Evolutionary conservation across 2,113 vertebrate genomes (phyloP).

Genomic region (Rhabdomys dilectus): DNA sequence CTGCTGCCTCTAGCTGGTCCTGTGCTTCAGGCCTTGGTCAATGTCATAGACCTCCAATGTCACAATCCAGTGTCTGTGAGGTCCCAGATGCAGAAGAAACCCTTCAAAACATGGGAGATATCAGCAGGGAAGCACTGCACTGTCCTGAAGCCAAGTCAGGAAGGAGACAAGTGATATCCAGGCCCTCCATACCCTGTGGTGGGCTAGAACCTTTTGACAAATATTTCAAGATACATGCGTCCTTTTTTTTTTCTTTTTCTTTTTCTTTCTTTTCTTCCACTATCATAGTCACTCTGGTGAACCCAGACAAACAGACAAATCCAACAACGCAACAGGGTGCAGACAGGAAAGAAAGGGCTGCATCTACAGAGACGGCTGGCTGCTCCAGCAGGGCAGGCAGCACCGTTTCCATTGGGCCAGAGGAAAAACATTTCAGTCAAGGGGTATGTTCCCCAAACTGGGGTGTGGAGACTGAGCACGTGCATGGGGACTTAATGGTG

Average conservation of each 20-base stretch:
- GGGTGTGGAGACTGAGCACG: slow-evolving; percentile 4
- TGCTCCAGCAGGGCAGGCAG: slow-evolving; percentile 78
- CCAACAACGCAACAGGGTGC: slow-evolving; percentile 82
- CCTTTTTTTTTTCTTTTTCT: neutral
- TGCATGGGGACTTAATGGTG: neutral
- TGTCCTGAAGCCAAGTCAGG: neutral
- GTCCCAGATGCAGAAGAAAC: slow-evolving; percentile 19
- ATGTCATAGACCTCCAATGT: neutral
- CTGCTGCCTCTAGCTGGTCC: neutral
- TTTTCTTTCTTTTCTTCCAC: slow-evolving; percentile 2
- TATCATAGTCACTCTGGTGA: slow-evolving; percentile 84
- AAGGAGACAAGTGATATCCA: neutral
- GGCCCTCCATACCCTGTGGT: neutral
- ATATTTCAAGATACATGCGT: slow-evolving; percentile 79
- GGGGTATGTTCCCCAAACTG: neutral
- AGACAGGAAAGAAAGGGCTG: slow-evolving; percentile 75
- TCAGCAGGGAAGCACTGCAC: neutral
- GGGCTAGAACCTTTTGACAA: slow-evolving; percentile 79
- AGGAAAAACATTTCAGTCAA: slow-evolving; percentile 26
- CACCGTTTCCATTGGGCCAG: slow-evolving; percentile 24
- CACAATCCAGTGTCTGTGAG: neutral
- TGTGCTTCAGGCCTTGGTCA: neutral
- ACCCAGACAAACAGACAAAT: slow-evolving; percentile 87
- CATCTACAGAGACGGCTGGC: slow-evolving; percentile 84
- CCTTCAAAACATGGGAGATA: neutral